These are phyloP conservation scores for Mus spicilegus DNA, from an alignment of 2,113 vertebrate species.

Conservation along the genomic window DNA sequence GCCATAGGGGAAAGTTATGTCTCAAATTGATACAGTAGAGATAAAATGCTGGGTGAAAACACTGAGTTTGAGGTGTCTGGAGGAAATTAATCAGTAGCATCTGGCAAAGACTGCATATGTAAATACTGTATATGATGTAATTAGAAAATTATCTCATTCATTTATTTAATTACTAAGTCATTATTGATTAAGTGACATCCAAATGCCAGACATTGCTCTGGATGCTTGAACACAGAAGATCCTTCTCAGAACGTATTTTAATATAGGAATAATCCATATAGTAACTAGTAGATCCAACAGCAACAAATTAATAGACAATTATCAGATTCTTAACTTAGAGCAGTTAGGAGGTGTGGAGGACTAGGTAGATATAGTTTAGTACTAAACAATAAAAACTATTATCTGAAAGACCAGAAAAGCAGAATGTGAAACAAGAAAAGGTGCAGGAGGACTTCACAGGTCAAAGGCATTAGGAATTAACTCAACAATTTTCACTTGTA, in stretches of 20 bases:
- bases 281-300: not conserved
- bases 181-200: slow-evolving; percentile 2
- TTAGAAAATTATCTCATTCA: slow-evolving; percentile 24
- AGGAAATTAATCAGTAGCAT: not conserved
- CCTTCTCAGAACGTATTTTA: not conserved
- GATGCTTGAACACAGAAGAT: not conserved
- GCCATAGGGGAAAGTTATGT: not conserved
- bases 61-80: not conserved
- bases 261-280: not conserved
- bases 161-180: slow-evolving; percentile 38
- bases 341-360: not conserved
- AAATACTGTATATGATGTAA: not conserved
- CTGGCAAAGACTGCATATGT: not conserved
- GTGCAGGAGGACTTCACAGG: not conserved
- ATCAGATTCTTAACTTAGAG: not conserved
- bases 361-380: not conserved
- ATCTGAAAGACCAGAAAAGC: not conserved
- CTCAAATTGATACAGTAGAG: not conserved
- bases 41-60: slow-evolving; percentile 2
- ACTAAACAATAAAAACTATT: not conserved
- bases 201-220: not conserved
- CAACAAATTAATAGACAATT: not conserved
- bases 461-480: not conserved
- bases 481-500: not conserved
- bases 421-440: not conserved